A percentile compares a stretch with the other conserved stretches of the same genome.
Conservation (phyloP, 2,113 vertebrate species). For the Spea bombifrons region DNA sequence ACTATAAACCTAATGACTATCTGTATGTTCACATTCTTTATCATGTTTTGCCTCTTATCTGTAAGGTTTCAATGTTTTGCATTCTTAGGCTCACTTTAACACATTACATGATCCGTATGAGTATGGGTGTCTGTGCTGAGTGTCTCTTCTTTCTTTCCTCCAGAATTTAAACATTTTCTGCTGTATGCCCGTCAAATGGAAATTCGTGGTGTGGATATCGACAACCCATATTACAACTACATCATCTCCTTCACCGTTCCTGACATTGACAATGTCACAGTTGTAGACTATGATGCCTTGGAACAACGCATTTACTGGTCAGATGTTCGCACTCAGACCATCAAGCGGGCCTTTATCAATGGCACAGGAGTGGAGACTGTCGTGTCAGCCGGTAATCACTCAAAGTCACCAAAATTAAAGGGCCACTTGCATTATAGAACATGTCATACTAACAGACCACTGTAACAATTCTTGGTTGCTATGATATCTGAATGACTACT, state of each 20-base stretch:
- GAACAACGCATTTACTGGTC: conserved; percentile 98
- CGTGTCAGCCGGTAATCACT: conserved; percentile 70
- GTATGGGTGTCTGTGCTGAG: too few species aligned
- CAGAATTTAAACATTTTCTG: conserved; percentile 94
- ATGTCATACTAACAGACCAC: too few species aligned
- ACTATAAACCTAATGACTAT: too few species aligned
- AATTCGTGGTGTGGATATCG: conserved; percentile 92
- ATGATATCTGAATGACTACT: neutral
- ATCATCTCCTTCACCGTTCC: conserved; percentile 99
- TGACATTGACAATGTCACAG: conserved; percentile 93
- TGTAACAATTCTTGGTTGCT: neutral
- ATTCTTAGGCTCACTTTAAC: too few species aligned
- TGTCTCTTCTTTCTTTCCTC: neutral
- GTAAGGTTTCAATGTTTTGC: too few species aligned
- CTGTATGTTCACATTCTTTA: too few species aligned
- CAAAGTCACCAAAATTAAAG: neutral
- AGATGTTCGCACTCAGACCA: conserved; percentile 91
- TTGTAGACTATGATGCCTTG: conserved; percentile 87
- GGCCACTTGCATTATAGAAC: neutral
- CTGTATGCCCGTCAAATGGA: conserved; percentile 96
- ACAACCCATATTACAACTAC: conserved; percentile 97
- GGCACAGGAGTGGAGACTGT: conserved; percentile 93
- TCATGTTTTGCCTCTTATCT: too few species aligned
- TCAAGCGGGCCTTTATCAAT: conserved; percentile 96
- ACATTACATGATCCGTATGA: too few species aligned